Base-by-base conservation (phyloP, 2,113 vertebrate species). In the Salvelinus sp. region DNA sequence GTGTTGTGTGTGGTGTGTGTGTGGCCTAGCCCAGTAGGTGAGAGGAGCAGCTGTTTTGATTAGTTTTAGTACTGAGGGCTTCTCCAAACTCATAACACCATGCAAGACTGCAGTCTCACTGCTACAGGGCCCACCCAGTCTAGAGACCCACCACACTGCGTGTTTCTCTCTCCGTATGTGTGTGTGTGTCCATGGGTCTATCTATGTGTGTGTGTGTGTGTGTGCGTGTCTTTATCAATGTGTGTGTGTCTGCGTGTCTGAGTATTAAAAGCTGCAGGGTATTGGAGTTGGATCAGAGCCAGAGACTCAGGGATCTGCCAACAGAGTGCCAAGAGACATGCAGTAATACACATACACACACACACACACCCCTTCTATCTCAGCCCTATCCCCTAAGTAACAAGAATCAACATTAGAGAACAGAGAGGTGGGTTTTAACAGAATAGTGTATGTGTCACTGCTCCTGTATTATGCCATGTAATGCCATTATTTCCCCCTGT, bases 401-500 rank as follows among this genome's bases (percentile, higher is more conserved):
- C 38, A 10, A 9, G 38, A 9, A 44, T 9, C 38, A 44, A 44
- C 7, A 44, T 44, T 44, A 10, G 38, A 10, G 38, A 44, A 44
- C 38, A 44, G 38, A 44, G 7, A 44, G 38, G 38, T 44, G 38
- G 38, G 38, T 44, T 44, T 44, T 44, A 44, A 44, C 7, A 44
- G 38, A 10, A 9, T 44, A 44, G 9, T 44, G 38, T 44, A 44
- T 44, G 38, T 30, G n/a, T 70, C n/a, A 48, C 50, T 63, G 66
- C 73, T 44, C 44, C 54, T 74, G 28, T 60, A 16, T 27, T 64
- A 58, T 44, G 12, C 22, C 9, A 44, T 44, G 38, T 75, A 27
- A 66, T 23, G 44, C 38, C 64, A 66, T 76, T 66, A 30, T 81
- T 44, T 76, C 73, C 74, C n/a, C 16, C n/a, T 22, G 38, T 10